Percentiles rank a stretch among this genome's conserved stretches.
These are phyloP conservation scores for Trichopria drosophilae DNA, from an alignment of 2,888 invertebrate genomes.

Conservation along the genomic window DNA sequence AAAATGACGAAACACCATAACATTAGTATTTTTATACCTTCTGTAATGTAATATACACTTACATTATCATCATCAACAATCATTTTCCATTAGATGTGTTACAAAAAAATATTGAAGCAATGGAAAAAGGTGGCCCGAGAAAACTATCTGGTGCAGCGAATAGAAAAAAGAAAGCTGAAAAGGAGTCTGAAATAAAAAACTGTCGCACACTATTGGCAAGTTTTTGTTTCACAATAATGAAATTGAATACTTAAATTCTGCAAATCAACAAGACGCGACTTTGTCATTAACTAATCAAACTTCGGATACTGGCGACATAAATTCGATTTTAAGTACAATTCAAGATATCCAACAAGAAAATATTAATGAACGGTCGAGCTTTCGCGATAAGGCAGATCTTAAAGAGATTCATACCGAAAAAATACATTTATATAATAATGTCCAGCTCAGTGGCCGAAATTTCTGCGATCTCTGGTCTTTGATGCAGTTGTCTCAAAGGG, in stretches of 20 bases:
- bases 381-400: background rate
- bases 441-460: too few relatives aligned
- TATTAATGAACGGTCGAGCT: background rate
- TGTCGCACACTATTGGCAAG: background rate
- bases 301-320: background rate
- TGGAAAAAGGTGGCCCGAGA: background rate
- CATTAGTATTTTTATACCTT: too few relatives aligned
- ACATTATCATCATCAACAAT: too few relatives aligned
- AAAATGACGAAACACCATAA: too few relatives aligned
- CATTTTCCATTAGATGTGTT: too few relatives aligned
- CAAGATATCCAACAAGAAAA: background rate
- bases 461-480: too few relatives aligned
- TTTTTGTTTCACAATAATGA: conserved; percentile 3
- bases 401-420: background rate
- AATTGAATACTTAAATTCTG: background rate
- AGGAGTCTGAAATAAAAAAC: background rate
- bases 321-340: background rate
- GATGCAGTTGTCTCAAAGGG: too few relatives aligned
- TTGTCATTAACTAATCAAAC: background rate
- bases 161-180: background rate
- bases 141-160: conserved; percentile 6
- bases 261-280: background rate
- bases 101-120: conserved; percentile 3
- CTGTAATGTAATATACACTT: too few relatives aligned
- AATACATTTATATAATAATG: background rate